Evolutionary conservation across 2,797 vertebrate genomes (phyloP).

Genomic region (Amazona finschi): DNA sequence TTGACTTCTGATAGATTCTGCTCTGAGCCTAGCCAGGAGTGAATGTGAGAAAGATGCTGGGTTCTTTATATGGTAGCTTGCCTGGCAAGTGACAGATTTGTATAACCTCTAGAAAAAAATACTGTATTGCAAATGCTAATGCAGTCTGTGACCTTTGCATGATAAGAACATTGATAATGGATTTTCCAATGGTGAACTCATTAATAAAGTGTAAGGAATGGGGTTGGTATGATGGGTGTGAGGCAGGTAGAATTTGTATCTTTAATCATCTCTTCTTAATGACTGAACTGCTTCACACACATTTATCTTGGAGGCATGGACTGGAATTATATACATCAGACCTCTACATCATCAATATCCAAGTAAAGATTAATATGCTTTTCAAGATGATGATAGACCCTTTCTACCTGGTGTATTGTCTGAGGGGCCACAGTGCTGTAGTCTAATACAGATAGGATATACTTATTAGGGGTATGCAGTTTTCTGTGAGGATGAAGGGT

Average conservation of each 20-base stretch:
- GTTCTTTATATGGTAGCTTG: neutral
- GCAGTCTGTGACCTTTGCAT: slow-evolving; percentile 60
- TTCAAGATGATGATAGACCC: neutral
- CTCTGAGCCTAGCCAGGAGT: neutral
- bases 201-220: slow-evolving; percentile 8
- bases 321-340: neutral
- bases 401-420: neutral
- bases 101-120: neutral
- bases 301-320: neutral
- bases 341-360: neutral
- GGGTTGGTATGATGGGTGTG: neutral
- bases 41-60: neutral
- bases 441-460: neutral
- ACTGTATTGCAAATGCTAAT: slow-evolving; percentile 49
- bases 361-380: neutral
- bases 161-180: slow-evolving; percentile 1
- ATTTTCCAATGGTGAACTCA: slow-evolving; percentile 8
- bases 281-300: neutral
- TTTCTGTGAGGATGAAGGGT: neutral
- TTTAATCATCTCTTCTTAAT: slow-evolving; percentile 15
- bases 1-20: neutral
- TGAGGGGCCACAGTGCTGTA: neutral
- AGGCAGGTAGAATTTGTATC: neutral
- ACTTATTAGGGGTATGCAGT: neutral
- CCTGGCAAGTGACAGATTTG: neutral